These are phyloP conservation scores for Benitochromis conjunctus DNA, from an alignment of 2,113 vertebrate genomes.

Conservation along the genomic window DNA sequence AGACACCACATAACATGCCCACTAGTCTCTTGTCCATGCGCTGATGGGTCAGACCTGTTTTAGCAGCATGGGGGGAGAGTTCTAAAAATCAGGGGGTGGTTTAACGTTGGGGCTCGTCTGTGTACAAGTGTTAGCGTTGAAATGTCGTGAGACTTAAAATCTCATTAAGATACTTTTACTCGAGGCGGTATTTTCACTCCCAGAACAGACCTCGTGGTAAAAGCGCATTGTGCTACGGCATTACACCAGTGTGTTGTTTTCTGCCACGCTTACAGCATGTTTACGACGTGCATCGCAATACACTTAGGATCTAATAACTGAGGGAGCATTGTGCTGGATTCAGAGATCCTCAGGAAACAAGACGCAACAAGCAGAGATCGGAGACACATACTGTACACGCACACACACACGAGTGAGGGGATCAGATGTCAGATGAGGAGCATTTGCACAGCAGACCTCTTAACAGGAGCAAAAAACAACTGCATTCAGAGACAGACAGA, in stretches of 20 bases:
- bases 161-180: background rate
- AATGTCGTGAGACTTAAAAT: background rate
- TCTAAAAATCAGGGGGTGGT: background rate
- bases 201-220: background rate
- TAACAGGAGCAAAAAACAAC: conserved; percentile 6
- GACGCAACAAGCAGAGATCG: conserved; percentile 12
- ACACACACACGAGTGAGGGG: background rate
- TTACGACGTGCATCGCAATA: background rate
- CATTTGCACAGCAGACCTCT: conserved; percentile 23
- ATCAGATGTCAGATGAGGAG: conserved; percentile 39
- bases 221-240: background rate
- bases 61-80: background rate
- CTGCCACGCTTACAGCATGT: background rate
- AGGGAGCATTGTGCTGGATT: background rate
- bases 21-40: fast-evolving
- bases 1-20: background rate
- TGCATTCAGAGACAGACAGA: background rate
- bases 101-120: background rate
- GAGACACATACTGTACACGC: background rate
- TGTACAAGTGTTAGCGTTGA: background rate
- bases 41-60: background rate
- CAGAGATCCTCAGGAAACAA: conserved; percentile 5
- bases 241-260: background rate
- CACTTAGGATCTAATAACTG: background rate
- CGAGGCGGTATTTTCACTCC: background rate